These are phyloP conservation scores for Kryptolebias marmoratus DNA, from an alignment of 2,113 vertebrate species.

Conservation along the genomic window DNA sequence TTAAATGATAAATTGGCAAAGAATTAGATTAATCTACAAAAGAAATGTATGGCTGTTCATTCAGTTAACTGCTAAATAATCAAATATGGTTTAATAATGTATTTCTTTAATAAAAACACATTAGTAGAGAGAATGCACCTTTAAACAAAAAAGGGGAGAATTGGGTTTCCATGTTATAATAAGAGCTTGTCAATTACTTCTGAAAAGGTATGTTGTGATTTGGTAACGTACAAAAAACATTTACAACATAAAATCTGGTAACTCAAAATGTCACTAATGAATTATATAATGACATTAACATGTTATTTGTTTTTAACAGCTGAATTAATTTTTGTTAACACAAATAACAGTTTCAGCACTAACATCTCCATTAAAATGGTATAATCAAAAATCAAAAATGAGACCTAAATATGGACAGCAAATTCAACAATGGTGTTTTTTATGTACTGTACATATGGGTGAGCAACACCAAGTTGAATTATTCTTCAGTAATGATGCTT, in stretches of 20 bases:
- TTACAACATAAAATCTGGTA: not conserved
- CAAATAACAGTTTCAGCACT: not conserved
- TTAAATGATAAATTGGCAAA: too few species aligned
- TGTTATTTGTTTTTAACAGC: too few species aligned
- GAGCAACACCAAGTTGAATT: constrained; percentile 37
- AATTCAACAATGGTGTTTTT: constrained; percentile 8
- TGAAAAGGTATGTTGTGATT: not conserved
- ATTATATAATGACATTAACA: not conserved
- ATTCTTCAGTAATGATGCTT: constrained; percentile 38
- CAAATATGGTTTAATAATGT: not conserved
- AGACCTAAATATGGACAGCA: not conserved
- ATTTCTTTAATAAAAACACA: not conserved
- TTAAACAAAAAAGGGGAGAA: not conserved
- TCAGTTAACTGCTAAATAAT: too few species aligned
- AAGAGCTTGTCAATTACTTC: not conserved
- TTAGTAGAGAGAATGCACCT: not conserved
- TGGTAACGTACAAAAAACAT: not conserved
- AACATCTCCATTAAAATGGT: not conserved
- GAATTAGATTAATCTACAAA: too few species aligned
- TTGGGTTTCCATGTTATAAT: not conserved
- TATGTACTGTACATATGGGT: constrained; percentile 11
- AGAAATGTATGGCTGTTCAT: not conserved
- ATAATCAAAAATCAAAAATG: not conserved
- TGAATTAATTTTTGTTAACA: not conserved
- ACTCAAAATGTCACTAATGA: not conserved